Percentiles rank a stretch among this genome's conserved stretches.
Conservation (phyloP, 2,797 vertebrate species). For the Melanotaenia trifasciata region DNA sequence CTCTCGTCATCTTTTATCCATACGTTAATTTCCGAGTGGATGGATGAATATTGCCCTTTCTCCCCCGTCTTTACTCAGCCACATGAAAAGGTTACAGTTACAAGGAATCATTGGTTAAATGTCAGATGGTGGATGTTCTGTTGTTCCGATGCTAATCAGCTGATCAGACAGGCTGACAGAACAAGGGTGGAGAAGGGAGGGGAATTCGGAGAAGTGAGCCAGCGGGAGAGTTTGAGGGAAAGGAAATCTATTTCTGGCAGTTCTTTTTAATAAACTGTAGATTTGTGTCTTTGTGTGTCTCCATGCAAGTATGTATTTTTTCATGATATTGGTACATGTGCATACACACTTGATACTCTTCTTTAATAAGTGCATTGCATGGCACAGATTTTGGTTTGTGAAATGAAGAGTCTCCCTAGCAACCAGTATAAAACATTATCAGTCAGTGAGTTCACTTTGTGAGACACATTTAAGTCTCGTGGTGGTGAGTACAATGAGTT, state of each 20-base stretch:
- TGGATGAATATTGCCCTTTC: slow-evolving; percentile 53
- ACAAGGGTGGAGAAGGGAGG: background rate
- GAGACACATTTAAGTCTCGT: slow-evolving; percentile 13
- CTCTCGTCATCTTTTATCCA: slow-evolving; percentile 21
- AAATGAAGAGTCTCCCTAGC: background rate
- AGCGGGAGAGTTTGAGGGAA: slow-evolving; percentile 29
- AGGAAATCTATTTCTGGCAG: slow-evolving; percentile 29
- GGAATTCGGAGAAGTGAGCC: slow-evolving; percentile 42
- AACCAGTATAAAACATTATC: background rate
- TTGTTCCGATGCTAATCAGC: slow-evolving; percentile 48
- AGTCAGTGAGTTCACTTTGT: slow-evolving; percentile 4
- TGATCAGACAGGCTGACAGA: slow-evolving; percentile 35
- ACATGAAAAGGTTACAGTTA: slow-evolving; percentile 69
- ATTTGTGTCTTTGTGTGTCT: background rate
- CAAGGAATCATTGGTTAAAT: slow-evolving; percentile 57
- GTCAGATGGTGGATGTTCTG: slow-evolving; percentile 53
- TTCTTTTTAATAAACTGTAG: slow-evolving; percentile 26
- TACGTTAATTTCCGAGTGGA: slow-evolving; percentile 28
- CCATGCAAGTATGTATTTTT: background rate
- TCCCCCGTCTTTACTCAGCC: slow-evolving; percentile 22
- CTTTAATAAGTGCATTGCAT: background rate
- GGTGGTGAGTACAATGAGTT: slow-evolving; percentile 19
- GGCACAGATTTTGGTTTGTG: background rate
- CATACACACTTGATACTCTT: background rate
- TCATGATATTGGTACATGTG: background rate